Base-by-base conservation (phyloP, 2,888 invertebrate genomes). In the Dynastes grantii region DNA sequence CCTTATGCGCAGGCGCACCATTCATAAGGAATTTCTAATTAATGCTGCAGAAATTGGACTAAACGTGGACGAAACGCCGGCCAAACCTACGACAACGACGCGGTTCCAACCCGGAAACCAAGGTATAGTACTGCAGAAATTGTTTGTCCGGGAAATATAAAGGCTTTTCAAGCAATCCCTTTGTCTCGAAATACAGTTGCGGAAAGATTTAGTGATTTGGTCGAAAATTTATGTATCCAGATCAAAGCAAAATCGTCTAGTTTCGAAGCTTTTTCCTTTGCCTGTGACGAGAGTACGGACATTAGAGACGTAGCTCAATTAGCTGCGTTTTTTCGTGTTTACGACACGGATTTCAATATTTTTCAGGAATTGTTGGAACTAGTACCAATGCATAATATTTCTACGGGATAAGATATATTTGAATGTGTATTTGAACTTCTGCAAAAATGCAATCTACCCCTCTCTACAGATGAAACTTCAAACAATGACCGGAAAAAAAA, bases 361-460 rank as follows among this genome's bases (percentile, higher is more conserved):
- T 1, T 51, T 51, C 3, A 51, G 51, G 51, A 13, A 51, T 51
- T 51, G n/a, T 51, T 51, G 9, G 51, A 13, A 13, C 13, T 8
- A 51, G 8, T 51, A 9, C 51, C 51, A n/a, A 51, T 51, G 6
- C 13, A n/a, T 51, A n/a, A n/a, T 9, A 51, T 29, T 81, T 80
- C 80, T 79, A 81, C 81, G 79, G 79, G 81, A 63, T 73, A 79
- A 80, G 80, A 81, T 80, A 77, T 82, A 83, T 81, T 81, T 80
- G 77, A 82, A 80, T 80, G 80, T 80, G 81, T 82, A 80, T 81
- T 73, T 81, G 81, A 79, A 81, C 80, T 80, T 81, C 78, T 81
- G 80, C 79, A 82, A 78, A 83, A 80, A 81, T 79, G 81, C 78
- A 80, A 82, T 81, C 76, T 83, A 79, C 76, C 79, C 83, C 80